Conservation (phyloP, 2,888 invertebrate species). For the Ptychoptera albimana region DNA sequence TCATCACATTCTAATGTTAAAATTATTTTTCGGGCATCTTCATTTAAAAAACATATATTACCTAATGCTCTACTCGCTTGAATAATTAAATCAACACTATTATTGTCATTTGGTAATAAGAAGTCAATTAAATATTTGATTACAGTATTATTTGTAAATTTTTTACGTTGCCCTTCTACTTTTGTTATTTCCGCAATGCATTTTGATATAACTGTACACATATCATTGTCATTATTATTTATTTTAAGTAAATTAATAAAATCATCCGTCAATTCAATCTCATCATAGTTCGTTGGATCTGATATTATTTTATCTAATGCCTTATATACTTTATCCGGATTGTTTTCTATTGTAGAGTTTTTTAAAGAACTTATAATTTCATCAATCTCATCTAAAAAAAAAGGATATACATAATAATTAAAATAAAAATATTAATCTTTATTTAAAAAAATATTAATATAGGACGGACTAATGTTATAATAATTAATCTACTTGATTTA, state of each 20-base stretch:
- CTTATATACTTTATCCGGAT: constrained; percentile 16
- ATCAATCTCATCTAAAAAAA: constrained; percentile 24
- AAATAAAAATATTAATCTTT: too few species aligned
- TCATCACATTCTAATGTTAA: constrained; percentile 34
- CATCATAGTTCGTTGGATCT: constrained; percentile 18
- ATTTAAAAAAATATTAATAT: too few species aligned
- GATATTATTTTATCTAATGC: constrained; percentile 21
- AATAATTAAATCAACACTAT: constrained; percentile 38
- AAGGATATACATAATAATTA: neutral
- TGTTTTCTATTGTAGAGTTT: constrained; percentile 19
- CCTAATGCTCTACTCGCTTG: constrained; percentile 72
- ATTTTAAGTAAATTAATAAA: constrained; percentile 23
- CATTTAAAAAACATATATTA: constrained; percentile 80
- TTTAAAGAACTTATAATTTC: constrained; percentile 27
- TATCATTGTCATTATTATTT: constrained; percentile 19
- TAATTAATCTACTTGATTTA: too few species aligned
- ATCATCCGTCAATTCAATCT: constrained; percentile 25
- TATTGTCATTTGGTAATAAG: constrained; percentile 21
- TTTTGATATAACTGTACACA: constrained; percentile 31
- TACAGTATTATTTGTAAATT: constrained; percentile 45
- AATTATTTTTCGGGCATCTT: constrained; percentile 43
- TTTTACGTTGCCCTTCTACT: constrained; percentile 54
- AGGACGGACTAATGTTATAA: too few species aligned
- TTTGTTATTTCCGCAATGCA: constrained; percentile 71
- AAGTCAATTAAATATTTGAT: constrained; percentile 41